Conservation (phyloP, 2,888 invertebrate species). For the Harpagoxenus sublaevis region DNA sequence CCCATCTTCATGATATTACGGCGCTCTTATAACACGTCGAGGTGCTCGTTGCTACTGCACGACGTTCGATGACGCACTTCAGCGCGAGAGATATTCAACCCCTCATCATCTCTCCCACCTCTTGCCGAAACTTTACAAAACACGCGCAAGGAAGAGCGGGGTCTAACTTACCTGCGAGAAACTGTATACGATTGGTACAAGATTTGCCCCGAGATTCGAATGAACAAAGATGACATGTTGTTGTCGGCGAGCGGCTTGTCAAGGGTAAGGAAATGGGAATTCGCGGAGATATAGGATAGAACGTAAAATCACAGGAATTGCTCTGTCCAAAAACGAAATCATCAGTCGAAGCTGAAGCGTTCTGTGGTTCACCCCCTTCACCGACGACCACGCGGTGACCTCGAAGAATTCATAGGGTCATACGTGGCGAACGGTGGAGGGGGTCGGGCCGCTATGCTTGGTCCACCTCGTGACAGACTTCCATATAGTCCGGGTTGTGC, state of each 20-base stretch:
- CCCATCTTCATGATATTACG: constrained; percentile 25
- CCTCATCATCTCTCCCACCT: background rate
- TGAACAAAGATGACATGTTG: background rate
- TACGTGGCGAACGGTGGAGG: constrained; percentile 85
- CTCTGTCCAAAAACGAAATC: constrained; percentile 33
- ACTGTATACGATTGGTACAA: constrained; percentile 13
- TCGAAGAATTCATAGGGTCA: constrained; percentile 80
- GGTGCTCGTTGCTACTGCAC: background rate
- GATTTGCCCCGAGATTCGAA: background rate
- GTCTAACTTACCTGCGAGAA: constrained; percentile 47
- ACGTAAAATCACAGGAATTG: constrained; percentile 10
- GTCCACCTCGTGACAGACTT: constrained; percentile 97
- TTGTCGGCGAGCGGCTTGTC: background rate
- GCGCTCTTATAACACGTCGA: background rate
- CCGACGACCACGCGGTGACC: constrained; percentile 71
- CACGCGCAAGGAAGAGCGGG: background rate
- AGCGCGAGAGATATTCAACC: constrained; percentile 5
- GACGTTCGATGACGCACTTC: background rate
- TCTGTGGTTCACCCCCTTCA: constrained; percentile 78
- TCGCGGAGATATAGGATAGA: background rate
- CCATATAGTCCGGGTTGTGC: constrained; percentile 98
- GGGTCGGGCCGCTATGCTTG: constrained; percentile 85
- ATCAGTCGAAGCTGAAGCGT: constrained; percentile 45
- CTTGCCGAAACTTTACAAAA: constrained; percentile 4
- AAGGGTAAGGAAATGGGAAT: background rate